These are phyloP conservation scores for Orthosia cruda DNA, from an alignment of 2,888 invertebrate species.

Conservation along the genomic window DNA sequence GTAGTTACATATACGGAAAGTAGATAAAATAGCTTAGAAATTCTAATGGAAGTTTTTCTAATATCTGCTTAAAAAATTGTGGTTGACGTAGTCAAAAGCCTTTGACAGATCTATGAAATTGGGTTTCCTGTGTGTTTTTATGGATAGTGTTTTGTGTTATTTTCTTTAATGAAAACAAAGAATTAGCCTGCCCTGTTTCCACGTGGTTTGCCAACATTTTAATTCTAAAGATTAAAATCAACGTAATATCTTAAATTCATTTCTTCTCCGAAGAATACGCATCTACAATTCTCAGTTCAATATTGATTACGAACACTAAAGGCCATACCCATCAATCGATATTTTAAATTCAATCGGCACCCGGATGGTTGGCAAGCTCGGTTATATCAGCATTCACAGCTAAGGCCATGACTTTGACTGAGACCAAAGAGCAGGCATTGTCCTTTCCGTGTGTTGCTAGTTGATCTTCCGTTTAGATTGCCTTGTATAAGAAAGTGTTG, in stretches of 20 bases:
- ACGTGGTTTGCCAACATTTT: not conserved
- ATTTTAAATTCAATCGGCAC: constrained; percentile 36
- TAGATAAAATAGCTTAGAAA: constrained; percentile 27
- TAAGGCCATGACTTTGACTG: constrained; percentile 64
- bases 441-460: constrained; percentile 47
- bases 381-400: constrained; percentile 40
- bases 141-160: too few relatives aligned
- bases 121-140: not conserved
- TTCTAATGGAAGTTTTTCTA: constrained; percentile 4
- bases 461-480: constrained; percentile 57
- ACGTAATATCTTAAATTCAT: not conserved
- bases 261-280: not conserved
- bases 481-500: constrained; percentile 38
- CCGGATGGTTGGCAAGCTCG: constrained; percentile 55
- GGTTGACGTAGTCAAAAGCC: constrained; percentile 18
- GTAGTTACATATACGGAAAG: constrained; percentile 42
- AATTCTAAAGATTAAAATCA: not conserved
- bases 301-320: constrained; percentile 32
- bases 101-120: constrained; percentile 28
- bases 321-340: constrained; percentile 40
- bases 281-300: not conserved
- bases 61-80: not conserved
- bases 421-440: constrained; percentile 61
- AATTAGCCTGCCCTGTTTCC: not conserved
- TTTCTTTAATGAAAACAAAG: too few relatives aligned